Evolutionary conservation across 2,113 vertebrate genomes (phyloP), one percentile per base, ranked within the genome.

Genomic region (Callochromis pleurospilus): DNA sequence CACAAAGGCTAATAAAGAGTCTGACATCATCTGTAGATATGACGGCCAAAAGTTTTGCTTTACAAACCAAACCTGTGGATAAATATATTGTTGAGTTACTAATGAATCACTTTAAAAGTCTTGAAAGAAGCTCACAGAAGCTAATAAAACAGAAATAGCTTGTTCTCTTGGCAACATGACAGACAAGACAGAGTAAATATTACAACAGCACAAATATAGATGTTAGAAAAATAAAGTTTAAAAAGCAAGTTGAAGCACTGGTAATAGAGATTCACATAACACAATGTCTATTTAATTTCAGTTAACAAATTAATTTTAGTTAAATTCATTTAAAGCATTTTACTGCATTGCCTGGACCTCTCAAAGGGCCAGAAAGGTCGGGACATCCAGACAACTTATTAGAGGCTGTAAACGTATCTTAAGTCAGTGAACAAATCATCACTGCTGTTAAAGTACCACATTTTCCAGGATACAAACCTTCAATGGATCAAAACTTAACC

Each of bases 141-240:
- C 81, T 42, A 75, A 42, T 17, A 68, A 75, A 75, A 73, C 40
- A 80, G 60, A 86, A 83, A 86, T 11, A 15, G 4, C 65, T 84
- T 82, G 88, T 92, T 89, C 80, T 91, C 84, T 86, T 88, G 86
- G 86, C 90, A 90, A 88, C 81, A 3, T 84, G 83, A 79, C 53
- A 62, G 31, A 79, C 3, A 3, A 81, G 82, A 81, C 73, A 84
- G 51, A 85, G 7, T 19, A 38, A 24, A 75, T 79, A n/a, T 60
- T 85, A 38, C 11, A 42, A 79, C 79, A 89, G 40, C 42, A 83
- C 29, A 82, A 85, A 89, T 3, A 80, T 60, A 86, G 77, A 89
- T 55, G 53, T 33, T 79, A 62, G 51, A 42, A 70, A 70, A 42
- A 10, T 65, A 85, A 79, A 79, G 26, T 12, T 31, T 10, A 21